These are phyloP conservation scores for Drosophila seguyi DNA, from an alignment of 1,140 invertebrate species.

Conservation along the genomic window DNA sequence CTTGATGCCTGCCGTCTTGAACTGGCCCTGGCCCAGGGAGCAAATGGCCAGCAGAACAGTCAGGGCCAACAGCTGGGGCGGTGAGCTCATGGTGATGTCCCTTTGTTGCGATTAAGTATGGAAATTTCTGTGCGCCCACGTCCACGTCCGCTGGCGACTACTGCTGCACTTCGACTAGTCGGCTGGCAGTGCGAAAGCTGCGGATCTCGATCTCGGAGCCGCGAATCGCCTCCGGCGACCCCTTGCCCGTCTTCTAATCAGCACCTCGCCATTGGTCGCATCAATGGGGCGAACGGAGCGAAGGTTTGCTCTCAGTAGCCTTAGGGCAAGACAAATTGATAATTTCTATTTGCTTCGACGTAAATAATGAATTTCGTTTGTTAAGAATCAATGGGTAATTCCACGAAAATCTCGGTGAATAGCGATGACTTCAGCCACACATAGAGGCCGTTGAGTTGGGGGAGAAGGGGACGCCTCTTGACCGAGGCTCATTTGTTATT, in stretches of 20 bases:
- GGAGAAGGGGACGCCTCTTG: neutral
- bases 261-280: conserved; percentile 47
- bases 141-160: conserved; percentile 58
- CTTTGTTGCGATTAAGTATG: conserved; percentile 17
- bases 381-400: conserved; percentile 28
- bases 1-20: conserved; percentile 79
- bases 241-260: conserved; percentile 53
- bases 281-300: conserved; percentile 54
- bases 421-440: conserved; percentile 22
- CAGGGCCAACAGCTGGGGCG: conserved; percentile 22
- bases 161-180: conserved; percentile 72
- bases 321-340: conserved; percentile 21
- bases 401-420: conserved; percentile 25
- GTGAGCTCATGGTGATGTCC: conserved; percentile 65
- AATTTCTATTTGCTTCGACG: conserved; percentile 24
- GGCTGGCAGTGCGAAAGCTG: conserved; percentile 23
- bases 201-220: conserved; percentile 22
- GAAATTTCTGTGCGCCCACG: conserved; percentile 14
- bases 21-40: conserved; percentile 52
- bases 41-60: conserved; percentile 34
- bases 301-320: conserved; percentile 46
- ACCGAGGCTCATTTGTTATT: neutral
- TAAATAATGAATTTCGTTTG: conserved; percentile 27
- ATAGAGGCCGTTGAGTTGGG: neutral
- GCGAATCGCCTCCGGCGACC: conserved; percentile 45